Evolutionary conservation across 2,797 vertebrate species (phyloP), one percentile per base, ranked within the genome.

Genomic region (Erithacus rubecula): DNA sequence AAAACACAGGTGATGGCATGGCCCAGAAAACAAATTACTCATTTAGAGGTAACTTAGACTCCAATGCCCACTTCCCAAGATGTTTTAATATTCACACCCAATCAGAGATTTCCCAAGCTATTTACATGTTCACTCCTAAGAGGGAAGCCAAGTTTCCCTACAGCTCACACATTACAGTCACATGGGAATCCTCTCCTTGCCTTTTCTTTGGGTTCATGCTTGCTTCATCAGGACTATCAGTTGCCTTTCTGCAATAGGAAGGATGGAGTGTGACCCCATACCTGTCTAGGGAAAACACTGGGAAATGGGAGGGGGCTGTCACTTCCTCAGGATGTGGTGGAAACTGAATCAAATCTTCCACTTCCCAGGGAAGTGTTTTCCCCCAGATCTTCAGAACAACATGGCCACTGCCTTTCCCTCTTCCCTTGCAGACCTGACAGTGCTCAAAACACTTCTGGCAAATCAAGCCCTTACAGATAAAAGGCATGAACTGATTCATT

Each of bases 281-380:
- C 72, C 80, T 90, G 80, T 16, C 80, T 37, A 88, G 70, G 13
- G 2, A 44, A 87, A 80, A 89, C 49, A 49, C 52, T 95, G 88
- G 90, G 90, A 96, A 90, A 88, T 76, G 88, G 77, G 80, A 96
- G 70, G 70, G 85, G 90, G 74, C 56, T 92, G 86, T 69, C 36
- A 83, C 82, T 94, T 96, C 96, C 95, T 96, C 95, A 96, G 96
- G 96, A 96, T 96, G 32, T 76, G 21, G n/a, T 88, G 95, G 95
- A 96, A 96, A 90, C 51, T 95, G 87, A 96, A 81, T 96, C 95
- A 96, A 43, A 93, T 93, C 87, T 96, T 92, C 93, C 93, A 96
- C 79, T 94, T 94, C 80, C 87, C 76, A 91, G 72, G n/a, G 69
- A 80, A 79, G 52, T 29, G 52, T 15, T 79, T 67, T 56, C 18